Evolutionary conservation across 2,113 vertebrate species (phyloP).

Genomic region (Rostratula benghalensis): DNA sequence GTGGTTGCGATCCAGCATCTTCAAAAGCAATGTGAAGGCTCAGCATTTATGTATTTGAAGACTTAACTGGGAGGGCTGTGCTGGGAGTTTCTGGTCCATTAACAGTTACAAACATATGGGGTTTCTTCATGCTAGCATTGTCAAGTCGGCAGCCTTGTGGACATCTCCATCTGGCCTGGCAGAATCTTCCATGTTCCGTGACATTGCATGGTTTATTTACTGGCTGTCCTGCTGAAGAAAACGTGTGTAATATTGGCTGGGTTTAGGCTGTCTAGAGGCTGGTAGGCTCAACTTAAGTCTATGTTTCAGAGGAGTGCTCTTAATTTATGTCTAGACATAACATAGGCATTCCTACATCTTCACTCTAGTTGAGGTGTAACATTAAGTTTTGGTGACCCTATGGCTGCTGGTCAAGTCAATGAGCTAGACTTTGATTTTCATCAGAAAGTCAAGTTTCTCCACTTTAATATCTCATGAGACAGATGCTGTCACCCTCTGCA

Average conservation of each 20-base stretch:
- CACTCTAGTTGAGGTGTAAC: background rate
- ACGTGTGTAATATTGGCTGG: background rate
- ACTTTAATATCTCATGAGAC: background rate
- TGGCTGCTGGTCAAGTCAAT: background rate
- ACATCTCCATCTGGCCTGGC: background rate
- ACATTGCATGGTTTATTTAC: background rate
- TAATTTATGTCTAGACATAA: background rate
- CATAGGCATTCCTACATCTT: fast-evolving
- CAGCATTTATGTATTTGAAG: background rate
- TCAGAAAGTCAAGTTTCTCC: background rate
- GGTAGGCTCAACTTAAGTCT: background rate
- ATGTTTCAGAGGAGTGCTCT: background rate
- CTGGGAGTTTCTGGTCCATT: background rate
- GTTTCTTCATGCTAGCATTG: background rate
- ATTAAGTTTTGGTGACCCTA: background rate
- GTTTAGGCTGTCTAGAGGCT: background rate
- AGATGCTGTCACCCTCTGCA: background rate
- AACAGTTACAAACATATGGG: background rate
- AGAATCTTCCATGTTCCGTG: background rate
- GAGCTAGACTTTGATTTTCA: background rate
- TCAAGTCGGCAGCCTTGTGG: background rate
- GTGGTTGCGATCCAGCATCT: conserved; percentile 17
- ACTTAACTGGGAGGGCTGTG: background rate
- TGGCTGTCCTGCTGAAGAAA: background rate
- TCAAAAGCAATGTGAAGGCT: background rate